Conservation (phyloP, 1,140 invertebrate genomes). For the Caenorhabditis elegans region DNA sequence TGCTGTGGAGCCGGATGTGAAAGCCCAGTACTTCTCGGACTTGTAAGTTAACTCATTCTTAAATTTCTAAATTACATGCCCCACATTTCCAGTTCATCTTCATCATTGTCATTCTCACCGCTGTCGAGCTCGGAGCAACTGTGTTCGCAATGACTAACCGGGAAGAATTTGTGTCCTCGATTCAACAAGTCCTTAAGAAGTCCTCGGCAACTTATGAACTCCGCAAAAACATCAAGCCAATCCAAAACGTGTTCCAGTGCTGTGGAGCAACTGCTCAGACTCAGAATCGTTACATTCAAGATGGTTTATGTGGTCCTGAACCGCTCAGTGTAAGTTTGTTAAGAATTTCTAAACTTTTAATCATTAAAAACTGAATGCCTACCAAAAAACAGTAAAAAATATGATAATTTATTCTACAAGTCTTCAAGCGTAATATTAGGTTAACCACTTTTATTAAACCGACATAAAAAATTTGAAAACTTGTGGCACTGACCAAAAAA, state of each 20-base stretch:
- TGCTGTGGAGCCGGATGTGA: constrained; percentile 65
- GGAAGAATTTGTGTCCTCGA: constrained; percentile 34
- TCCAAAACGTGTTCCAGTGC: constrained; percentile 57
- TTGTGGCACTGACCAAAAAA: too few relatives aligned
- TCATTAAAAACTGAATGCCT: background rate
- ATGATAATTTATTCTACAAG: too few relatives aligned
- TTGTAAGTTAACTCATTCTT: constrained; percentile 54
- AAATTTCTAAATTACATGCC: background rate
- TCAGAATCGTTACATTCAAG: constrained; percentile 37
- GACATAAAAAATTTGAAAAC: too few relatives aligned
- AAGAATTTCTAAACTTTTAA: background rate
- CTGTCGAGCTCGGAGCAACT: constrained; percentile 57
- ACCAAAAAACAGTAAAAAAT: too few relatives aligned
- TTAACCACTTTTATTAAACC: too few relatives aligned
- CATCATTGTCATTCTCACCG: constrained; percentile 56
- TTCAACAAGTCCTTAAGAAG: constrained; percentile 48
- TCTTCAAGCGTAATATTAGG: too few relatives aligned
- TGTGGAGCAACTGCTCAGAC: constrained; percentile 62
- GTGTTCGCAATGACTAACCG: constrained; percentile 56
- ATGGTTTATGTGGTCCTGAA: constrained; percentile 49
- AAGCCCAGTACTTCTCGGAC: constrained; percentile 53
- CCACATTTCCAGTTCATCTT: constrained; percentile 60
- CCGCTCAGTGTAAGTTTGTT: background rate
- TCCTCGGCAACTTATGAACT: constrained; percentile 46
- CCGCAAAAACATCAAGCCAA: constrained; percentile 59